phyloP scores from a whole-genome alignment of 2,113 vertebrate genomes.

The Falcunculus frontatus region DNA sequence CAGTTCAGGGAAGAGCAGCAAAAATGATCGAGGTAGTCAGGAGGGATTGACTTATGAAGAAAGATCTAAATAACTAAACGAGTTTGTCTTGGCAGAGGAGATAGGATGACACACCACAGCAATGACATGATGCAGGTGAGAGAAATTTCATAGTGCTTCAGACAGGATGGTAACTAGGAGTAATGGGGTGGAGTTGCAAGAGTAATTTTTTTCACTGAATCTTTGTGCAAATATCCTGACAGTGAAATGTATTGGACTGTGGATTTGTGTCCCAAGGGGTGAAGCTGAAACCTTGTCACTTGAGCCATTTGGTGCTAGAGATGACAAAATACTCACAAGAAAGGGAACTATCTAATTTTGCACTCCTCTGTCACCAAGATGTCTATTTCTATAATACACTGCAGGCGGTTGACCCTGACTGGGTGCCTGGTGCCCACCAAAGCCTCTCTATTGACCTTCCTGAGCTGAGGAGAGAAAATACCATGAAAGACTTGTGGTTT shows the following conservation, averaged over 20 bases:
- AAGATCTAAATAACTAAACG: not conserved
- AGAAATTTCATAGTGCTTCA: not conserved
- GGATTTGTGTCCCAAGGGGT: not conserved
- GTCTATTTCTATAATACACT: not conserved
- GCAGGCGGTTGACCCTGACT: not conserved
- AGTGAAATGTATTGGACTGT: not conserved
- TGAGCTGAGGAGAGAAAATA: not conserved
- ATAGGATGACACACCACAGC: not conserved
- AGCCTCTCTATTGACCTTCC: rapidly evolving
- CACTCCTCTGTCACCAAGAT: not conserved
- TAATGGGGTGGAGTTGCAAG: not conserved
- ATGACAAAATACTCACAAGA: not conserved
- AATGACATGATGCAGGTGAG: not conserved
- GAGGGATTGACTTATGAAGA: not conserved
- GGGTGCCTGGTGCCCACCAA: not conserved
- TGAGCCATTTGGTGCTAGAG: not conserved
- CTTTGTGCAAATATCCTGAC: not conserved
- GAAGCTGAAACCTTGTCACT: not conserved
- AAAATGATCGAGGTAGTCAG: not conserved
- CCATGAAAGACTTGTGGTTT: not conserved
- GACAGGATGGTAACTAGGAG: not conserved
- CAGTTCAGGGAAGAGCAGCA: not conserved
- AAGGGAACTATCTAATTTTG: not conserved
- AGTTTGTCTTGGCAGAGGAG: not conserved
- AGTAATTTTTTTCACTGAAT: not conserved